Percentiles rank a stretch among this genome's conserved stretches.
These are phyloP conservation scores for Drosophila buzzatii DNA, from an alignment of 2,888 invertebrate species.

Conservation along the genomic window DNA sequence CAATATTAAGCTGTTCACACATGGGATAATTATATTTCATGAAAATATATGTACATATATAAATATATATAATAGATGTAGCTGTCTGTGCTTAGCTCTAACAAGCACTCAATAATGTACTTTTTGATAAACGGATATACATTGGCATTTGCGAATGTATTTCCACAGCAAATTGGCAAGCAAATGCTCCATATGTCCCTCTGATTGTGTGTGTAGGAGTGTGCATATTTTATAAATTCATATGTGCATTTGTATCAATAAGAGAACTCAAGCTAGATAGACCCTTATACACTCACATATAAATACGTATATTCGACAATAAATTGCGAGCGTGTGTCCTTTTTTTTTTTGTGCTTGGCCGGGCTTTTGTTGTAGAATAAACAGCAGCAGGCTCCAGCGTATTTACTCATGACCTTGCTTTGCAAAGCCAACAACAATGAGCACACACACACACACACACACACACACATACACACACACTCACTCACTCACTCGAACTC, in stretches of 20 bases:
- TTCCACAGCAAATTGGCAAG: conserved; percentile 75
- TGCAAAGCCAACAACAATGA: conserved; percentile 64
- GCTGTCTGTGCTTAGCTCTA: conserved; percentile 60
- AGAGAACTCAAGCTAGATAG: conserved; percentile 62
- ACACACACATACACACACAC: conserved; percentile 16
- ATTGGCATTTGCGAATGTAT: conserved; percentile 68
- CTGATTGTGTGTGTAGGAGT: neutral
- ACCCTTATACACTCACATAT: conserved; percentile 11
- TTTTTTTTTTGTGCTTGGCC: conserved; percentile 46
- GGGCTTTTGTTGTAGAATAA: conserved; percentile 75
- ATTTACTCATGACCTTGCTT: conserved; percentile 79
- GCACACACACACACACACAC: conserved; percentile 30
- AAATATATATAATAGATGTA: conserved; percentile 20
- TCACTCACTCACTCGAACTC: conserved; percentile 7
- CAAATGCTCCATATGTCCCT: conserved; percentile 53
- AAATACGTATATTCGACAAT: conserved; percentile 58
- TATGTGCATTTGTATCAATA: conserved; percentile 65
- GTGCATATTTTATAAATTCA: conserved; percentile 10
- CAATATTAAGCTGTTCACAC: neutral
- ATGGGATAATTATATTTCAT: neutral
- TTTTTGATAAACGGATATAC: conserved; percentile 77
- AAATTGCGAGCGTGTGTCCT: conserved; percentile 55
- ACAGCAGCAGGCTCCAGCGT: conserved; percentile 74
- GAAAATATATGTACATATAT: neutral
- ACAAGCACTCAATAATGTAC: conserved; percentile 78